A percentile compares a stretch with the other conserved stretches of the same genome.
Evolutionary conservation across 2,797 vertebrate genomes (phyloP).

Genomic region (Chiroxiphia lanceolata): DNA sequence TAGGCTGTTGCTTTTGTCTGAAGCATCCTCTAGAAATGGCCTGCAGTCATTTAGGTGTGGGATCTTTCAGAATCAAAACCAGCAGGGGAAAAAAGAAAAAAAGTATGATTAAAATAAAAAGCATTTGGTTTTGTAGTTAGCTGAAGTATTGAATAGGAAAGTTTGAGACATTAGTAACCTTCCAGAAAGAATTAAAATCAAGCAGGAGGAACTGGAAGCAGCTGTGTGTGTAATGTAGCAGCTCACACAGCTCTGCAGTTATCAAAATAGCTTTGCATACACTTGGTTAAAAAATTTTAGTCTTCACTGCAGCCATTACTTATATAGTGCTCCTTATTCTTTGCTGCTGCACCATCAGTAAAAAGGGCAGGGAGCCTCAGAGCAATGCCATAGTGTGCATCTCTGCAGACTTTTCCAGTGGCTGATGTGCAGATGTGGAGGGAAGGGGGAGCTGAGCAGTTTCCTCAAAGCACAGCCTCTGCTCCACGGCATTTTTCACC

Average conservation of each 20-base stretch:
- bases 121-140: neutral
- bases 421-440: neutral
- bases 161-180: neutral
- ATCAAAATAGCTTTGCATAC: neutral
- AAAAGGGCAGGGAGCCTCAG: neutral
- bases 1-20: neutral
- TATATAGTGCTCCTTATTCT: neutral
- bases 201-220: neutral
- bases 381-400: neutral
- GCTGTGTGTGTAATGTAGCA: neutral
- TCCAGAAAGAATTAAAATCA: neutral
- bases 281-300: neutral
- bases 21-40: neutral
- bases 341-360: neutral
- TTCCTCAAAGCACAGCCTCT: conserved; percentile 12
- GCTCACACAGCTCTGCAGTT: neutral
- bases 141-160: neutral
- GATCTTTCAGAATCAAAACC: neutral
- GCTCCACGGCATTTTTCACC: conserved; percentile 31
- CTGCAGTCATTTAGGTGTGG: neutral
- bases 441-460: neutral
- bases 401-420: neutral
- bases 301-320: neutral
- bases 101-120: neutral
- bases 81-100: neutral